A percentile compares a stretch with the other conserved stretches of the same genome.
Conservation (phyloP, 1,140 invertebrate species). For the Heliconius himera region DNA sequence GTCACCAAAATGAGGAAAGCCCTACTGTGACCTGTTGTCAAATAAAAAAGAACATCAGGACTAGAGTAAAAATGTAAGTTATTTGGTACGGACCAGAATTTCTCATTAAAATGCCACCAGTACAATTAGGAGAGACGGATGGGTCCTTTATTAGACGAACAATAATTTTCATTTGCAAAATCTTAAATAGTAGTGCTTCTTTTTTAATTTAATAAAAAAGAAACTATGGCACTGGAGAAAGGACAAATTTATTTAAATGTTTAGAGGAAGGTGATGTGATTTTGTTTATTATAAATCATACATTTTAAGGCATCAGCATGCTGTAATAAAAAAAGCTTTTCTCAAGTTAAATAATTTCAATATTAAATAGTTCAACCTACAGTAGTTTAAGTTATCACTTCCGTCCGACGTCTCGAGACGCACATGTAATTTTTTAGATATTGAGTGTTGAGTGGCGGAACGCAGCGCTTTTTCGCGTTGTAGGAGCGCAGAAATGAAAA, state of each 20-base stretch:
- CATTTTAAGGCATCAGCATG: no score
- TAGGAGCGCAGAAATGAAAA: no score
- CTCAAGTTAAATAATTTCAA: no score
- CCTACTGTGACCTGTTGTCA: neutral
- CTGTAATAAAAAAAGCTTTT: no score
- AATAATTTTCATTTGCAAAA: slow-evolving; percentile 17
- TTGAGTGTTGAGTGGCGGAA: no score
- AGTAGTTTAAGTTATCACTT: no score
- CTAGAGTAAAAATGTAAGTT: neutral
- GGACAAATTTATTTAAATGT: no score
- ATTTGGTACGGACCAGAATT: slow-evolving; percentile 10
- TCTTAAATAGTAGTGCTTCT: neutral
- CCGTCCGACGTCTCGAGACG: no score
- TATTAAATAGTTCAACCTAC: no score
- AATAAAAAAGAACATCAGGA: neutral
- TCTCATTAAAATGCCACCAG: slow-evolving; percentile 20
- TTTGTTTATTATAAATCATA: neutral
- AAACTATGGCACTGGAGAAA: neutral
- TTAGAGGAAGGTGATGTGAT: neutral
- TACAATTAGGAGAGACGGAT: slow-evolving; percentile 19
- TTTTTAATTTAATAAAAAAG: neutral
- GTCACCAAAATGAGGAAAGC: no score
- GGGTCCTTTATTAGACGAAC: slow-evolving; percentile 18
- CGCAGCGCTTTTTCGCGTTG: no score
- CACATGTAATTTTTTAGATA: no score